Base-by-base conservation (phyloP, 1,140 invertebrate species). In the Dendroctonus valens region DNA sequence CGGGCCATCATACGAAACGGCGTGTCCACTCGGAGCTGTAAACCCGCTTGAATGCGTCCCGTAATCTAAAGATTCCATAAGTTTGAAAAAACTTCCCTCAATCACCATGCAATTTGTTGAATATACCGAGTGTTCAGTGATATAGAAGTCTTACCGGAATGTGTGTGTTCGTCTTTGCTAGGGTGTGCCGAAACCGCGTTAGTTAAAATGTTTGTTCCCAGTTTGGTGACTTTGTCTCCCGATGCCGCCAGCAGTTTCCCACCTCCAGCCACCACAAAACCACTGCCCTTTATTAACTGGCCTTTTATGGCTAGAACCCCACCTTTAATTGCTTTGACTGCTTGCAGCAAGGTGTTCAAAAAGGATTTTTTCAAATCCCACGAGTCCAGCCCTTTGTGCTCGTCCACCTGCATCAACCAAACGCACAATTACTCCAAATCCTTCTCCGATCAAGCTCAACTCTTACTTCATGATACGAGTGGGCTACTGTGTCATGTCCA, bases 261-360 rank as follows among this genome's bases (percentile, higher is more conserved):
- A 67, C 90, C 85, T 0, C 88, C 87, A 1, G 86, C 83, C 5
- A 91, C 82, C 6, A 91, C 75, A 49, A 89, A 88, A 14, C 91
- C 91, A 58, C 91, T 86, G 14, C 90, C 91, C 78, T 93, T 93
- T 68, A 93, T 88, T 5, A 94, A 76, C 75, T 92, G 89, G 5
- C 91, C 91, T 74, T 91, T 92, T 14, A 93, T 81, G 6, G 91
- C 91, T 4, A 92, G 86, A 3, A 92, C 87, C 38, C 91, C 90
- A 12, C 91, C 91, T 49, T 90, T 89, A 51, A 94, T 90, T 0
- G 91, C 91, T 76, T 93, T 92, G 0, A 91, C 85, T 7, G 91
- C 90, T 84, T 92, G 89, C 70, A 92, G 82, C 5, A 93, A 79
- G 6, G 91, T 91, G 75, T 87, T 86, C 7, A 93, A 76, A 59